A percentile compares a stretch with the other conserved stretches of the same genome.
Conservation (phyloP, 2,797 vertebrate species). For the Betta splendens region DNA sequence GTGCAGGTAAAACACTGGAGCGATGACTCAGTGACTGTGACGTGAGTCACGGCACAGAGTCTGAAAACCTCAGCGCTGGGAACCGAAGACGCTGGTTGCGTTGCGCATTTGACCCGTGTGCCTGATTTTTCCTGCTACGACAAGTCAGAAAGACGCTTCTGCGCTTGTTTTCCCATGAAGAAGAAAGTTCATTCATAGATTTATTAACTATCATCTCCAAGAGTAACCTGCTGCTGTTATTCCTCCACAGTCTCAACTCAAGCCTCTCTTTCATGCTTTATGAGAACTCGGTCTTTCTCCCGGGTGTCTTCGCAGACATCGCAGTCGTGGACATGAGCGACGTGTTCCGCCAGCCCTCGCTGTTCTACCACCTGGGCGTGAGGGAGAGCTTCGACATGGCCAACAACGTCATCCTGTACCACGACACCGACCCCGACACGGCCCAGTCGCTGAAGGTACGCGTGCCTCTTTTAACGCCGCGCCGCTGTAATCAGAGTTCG, state of each 20-base stretch:
- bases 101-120: background rate
- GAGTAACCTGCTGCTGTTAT: no score
- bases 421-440: slow-evolving; percentile 90
- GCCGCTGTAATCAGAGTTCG: slow-evolving; percentile 17
- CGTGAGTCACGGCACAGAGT: background rate
- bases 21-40: background rate
- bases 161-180: no score
- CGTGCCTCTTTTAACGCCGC: slow-evolving; percentile 1
- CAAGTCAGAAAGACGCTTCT: background rate
- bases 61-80: background rate
- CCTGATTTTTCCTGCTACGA: background rate
- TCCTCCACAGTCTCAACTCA: no score
- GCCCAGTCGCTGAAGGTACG: slow-evolving; percentile 93
- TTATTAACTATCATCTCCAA: no score
- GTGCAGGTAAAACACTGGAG: background rate
- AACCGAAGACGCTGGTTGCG: no score
- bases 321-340: slow-evolving; percentile 97
- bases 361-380: slow-evolving; percentile 96
- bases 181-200: no score
- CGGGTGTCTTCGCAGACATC: slow-evolving; percentile 87
- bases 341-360: slow-evolving; percentile 89
- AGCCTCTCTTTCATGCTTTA: no score
- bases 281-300: no score
- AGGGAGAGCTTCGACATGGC: slow-evolving; percentile 96
- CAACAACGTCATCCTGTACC: slow-evolving; percentile 95